Evolutionary conservation across 2,113 vertebrate genomes (phyloP), one percentile per base, ranked within the genome.

Genomic region (Muscicapa adusta): DNA sequence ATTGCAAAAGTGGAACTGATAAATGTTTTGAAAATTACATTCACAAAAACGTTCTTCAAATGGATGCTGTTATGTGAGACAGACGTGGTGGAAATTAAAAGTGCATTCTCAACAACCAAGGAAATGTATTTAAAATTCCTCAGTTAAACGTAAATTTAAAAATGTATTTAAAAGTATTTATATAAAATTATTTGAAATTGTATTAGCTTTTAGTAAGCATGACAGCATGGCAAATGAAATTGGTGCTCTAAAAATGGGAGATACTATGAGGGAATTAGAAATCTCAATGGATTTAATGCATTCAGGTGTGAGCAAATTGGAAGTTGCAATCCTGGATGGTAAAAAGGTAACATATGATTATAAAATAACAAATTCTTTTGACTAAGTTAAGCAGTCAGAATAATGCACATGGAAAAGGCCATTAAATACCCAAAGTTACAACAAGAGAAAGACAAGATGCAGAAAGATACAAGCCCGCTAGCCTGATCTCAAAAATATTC

Each of bases 141-240:
- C 8, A 13, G 11, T 53, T 67, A 68, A 54, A 78, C 14, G n/a
- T 6, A 67, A 63, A 75, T 29, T 12, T 6, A 26, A 33, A 9
- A 14, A 9, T 47, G 19, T 6, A 51, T 48, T 15, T 47, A 10
- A 18, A 31, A 25, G 0, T 33, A 63, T 70, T 54, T 36, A 20
- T 14, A 9, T 34, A 29, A 29, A 19, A 43, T 19, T 3, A 18
- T 18, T 0, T 11, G 66, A 57, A 57, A 20, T 9, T 58, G 0
- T 15, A 9, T 56, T 70, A 17, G 3, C 5, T 45, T 87, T 48
- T 15, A n/a, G 14, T 50, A 68, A 54, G 14, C 12, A n/a, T 18
- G 8, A 53, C 18, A 65, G 4, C 25, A 42, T 42, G 10, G 10
- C 6, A 73, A 62, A 75, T 38, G 6, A 50, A 77, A 34, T 1